Percentiles rank a stretch among this genome's conserved stretches.
These are phyloP conservation scores for Callaeas wilsoni DNA, from an alignment of 2,113 vertebrate species.

Conservation along the genomic window DNA sequence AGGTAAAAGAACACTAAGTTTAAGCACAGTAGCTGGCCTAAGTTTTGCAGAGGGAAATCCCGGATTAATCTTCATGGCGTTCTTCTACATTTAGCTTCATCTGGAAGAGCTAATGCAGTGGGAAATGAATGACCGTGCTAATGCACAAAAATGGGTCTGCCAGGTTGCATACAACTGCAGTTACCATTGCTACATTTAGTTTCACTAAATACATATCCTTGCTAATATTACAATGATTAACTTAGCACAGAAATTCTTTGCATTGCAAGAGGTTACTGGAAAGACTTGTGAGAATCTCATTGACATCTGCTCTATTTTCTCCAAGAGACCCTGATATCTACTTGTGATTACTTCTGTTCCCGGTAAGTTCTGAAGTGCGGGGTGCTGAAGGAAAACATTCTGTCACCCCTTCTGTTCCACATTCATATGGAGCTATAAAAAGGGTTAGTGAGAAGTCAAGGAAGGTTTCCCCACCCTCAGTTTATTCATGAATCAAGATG, in stretches of 20 bases:
- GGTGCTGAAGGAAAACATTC: conserved; percentile 5
- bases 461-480: not conserved
- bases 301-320: not conserved
- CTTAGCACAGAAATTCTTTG: not conserved
- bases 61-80: not conserved
- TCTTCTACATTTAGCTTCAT: not conserved
- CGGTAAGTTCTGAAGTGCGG: not conserved
- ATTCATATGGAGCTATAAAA: conserved; percentile 27
- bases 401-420: conserved; percentile 33
- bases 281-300: not conserved
- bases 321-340: not conserved
- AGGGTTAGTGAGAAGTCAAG: conserved; percentile 45
- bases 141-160: not conserved
- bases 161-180: not conserved
- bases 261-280: not conserved
- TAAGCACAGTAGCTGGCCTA: not conserved
- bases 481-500: not conserved
- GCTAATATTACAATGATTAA: not conserved
- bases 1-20: not conserved
- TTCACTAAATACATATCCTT: not conserved
- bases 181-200: not conserved
- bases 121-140: not conserved
- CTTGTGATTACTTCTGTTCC: not conserved
- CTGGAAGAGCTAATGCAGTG: not conserved
- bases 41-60: not conserved